Evolutionary conservation across 2,888 invertebrate genomes (phyloP), one percentile per base, ranked within the genome.

Genomic region (Tetranychus truncatus): DNA sequence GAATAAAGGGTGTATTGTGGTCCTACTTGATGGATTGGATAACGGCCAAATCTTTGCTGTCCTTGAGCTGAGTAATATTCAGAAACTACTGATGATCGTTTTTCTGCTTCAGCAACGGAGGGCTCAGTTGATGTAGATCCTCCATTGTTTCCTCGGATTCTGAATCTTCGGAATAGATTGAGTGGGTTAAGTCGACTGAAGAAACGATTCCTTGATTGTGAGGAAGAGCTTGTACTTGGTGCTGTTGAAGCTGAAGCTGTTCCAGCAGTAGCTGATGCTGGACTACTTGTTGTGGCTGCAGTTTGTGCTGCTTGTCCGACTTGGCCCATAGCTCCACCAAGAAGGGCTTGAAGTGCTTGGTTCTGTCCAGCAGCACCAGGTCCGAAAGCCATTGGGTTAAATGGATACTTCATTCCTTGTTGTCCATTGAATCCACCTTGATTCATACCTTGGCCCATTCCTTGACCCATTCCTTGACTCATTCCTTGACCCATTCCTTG

Each of bases 141-240:
- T 34, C 6, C 34, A 11, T 44, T 45, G n/a, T 75, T 44, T 44
- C 76, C 76, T 75, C 77, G 67, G 45, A 71, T 74, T 72, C 77
- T 45, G 20, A 77, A 71, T 45, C 77, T 73, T 45, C 71, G 44
- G 75, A 77, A 75, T 9, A 77, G 45, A 74, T 77, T 77, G 15
- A 76, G 71, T 72, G 77, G 77, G 74, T 77, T 77, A 15, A 77
- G 73, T n/a, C 76, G 74, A 69, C 76, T 72, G 18, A 77, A 21
- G 66, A 77, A 76, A 18, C 65, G 55, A 74, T 67, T 67, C 66
- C 74, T 18, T 45, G 34, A 21, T 20, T 20, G n/a, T 9, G 67
- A 11, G n/a, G 24, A 24, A n/a, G 67, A 20, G 21, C 45, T 44
- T 6, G 44, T n/a, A 21, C 20, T 67, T 72, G 44, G 45, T 18